Conservation (phyloP, 2,888 invertebrate genomes). For the Phasia obesa region DNA sequence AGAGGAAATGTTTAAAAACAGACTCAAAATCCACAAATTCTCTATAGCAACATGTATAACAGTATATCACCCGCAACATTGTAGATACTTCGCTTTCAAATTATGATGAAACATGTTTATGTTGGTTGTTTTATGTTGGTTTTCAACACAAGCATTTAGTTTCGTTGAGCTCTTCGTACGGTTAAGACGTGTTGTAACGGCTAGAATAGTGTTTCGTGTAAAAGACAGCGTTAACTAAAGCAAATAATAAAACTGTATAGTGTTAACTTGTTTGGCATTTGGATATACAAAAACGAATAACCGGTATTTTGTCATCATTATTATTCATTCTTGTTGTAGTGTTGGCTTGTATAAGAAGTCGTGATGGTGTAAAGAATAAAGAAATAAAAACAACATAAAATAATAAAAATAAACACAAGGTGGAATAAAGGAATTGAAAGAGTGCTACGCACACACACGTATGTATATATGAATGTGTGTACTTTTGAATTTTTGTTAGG, state of each 20-base stretch:
- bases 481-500: background rate
- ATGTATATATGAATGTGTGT: background rate
- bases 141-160: constrained; percentile 43
- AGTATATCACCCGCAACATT: constrained; percentile 25
- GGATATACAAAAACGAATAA: constrained; percentile 40
- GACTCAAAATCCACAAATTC: constrained; percentile 15
- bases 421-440: constrained; percentile 41
- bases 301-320: constrained; percentile 49
- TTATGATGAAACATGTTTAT: constrained; percentile 16
- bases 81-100: background rate
- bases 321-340: background rate
- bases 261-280: constrained; percentile 27
- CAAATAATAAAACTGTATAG: constrained; percentile 10
- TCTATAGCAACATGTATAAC: constrained; percentile 18
- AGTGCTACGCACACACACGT: constrained; percentile 32
- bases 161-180: constrained; percentile 59
- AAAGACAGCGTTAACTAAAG: background rate
- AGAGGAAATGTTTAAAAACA: too few relatives aligned
- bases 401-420: constrained; percentile 46
- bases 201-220: background rate
- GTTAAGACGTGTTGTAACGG: constrained; percentile 58
- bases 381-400: constrained; percentile 42
- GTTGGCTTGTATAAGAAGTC: constrained; percentile 23
- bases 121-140: constrained; percentile 52
- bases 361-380: constrained; percentile 33